Evolutionary conservation across 2,113 vertebrate genomes (phyloP).

Genomic region (Proteles cristata): DNA sequence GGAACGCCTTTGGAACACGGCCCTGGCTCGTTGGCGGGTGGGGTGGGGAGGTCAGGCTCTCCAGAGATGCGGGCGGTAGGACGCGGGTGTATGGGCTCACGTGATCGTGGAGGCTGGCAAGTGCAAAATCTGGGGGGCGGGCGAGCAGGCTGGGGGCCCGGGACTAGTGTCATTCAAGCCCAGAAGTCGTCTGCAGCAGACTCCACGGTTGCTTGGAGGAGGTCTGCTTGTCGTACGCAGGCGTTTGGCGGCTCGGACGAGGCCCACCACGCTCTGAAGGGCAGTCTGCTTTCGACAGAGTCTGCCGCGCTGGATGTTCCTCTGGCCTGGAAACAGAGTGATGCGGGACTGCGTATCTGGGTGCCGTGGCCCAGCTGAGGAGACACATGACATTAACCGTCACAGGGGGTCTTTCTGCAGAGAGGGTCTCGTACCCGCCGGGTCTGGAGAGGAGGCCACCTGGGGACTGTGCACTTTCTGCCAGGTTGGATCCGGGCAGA

Average conservation of each 20-base stretch:
- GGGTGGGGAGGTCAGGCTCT: too few relatives aligned
- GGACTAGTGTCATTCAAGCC: not conserved
- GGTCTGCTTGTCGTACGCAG: not conserved
- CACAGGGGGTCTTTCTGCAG: not conserved
- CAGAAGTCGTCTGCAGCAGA: not conserved
- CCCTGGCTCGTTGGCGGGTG: not conserved
- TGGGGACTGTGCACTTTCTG: not conserved
- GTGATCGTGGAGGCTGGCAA: not conserved
- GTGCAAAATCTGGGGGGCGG: not conserved
- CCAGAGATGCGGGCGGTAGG: not conserved
- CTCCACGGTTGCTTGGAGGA: not conserved
- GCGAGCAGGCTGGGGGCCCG: not conserved
- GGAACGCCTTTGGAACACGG: rapidly evolving
- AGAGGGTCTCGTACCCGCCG: not conserved
- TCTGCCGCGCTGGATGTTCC: not conserved
- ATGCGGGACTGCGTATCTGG: not conserved
- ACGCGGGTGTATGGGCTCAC: rapidly evolving
- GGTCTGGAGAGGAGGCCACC: not conserved
- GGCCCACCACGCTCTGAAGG: not conserved
- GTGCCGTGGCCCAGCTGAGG: too few relatives aligned
- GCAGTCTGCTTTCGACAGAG: not conserved
- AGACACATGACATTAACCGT: not conserved
- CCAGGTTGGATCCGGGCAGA: not conserved
- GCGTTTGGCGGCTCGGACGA: not conserved
- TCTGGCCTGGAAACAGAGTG: not conserved